Percentiles rank a stretch among this genome's conserved stretches.
phyloP scores from a whole-genome alignment of 2,888 invertebrate species.

The Galerucella nymphaeae region DNA sequence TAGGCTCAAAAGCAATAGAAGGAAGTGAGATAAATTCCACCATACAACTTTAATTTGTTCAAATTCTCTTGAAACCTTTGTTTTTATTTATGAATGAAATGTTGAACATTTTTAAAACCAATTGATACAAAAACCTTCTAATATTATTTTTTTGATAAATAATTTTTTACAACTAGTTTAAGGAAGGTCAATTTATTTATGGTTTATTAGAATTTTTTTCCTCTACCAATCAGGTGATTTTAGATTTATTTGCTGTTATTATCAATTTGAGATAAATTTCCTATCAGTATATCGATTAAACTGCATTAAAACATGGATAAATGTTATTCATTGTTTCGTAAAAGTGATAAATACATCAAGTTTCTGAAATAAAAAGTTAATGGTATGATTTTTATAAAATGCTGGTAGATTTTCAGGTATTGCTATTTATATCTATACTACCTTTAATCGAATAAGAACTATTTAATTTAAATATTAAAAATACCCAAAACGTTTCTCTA shows the following conservation, averaged over 20 bases:
- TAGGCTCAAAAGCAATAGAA: no score
- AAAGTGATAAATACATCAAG: background rate
- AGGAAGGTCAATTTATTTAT: background rate
- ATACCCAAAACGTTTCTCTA: no score
- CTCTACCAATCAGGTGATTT: background rate
- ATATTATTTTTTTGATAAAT: no score
- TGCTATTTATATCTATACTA: background rate
- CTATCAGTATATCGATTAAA: constrained; percentile 2
- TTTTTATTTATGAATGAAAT: background rate
- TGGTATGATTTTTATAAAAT: background rate
- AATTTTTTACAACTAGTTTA: background rate
- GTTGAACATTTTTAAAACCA: background rate
- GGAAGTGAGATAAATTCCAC: no score
- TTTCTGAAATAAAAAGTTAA: background rate
- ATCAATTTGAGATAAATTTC: constrained; percentile 12
- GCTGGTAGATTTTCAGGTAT: background rate
- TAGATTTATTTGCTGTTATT: background rate
- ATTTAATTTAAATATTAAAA: no score
- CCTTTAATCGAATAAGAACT: no score
- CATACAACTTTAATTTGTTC: background rate
- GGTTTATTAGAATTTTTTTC: background rate
- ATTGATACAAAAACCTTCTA: background rate
- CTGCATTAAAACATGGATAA: background rate
- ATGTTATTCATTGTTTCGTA: background rate
- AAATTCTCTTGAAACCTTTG: background rate